Conservation (phyloP, 2,888 invertebrate genomes). For the Oconnorella tubifera region DNA sequence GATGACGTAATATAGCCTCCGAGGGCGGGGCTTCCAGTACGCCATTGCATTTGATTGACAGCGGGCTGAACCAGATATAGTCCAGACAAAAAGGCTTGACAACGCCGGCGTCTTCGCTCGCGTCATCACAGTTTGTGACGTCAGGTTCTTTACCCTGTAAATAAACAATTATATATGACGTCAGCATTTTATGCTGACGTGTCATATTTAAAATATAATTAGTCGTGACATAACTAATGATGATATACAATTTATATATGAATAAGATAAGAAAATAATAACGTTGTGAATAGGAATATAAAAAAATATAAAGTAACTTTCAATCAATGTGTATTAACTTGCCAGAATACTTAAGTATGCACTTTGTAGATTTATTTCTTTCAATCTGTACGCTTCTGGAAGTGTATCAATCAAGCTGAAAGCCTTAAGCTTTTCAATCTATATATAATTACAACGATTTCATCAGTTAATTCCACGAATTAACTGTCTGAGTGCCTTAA, state of each 20-base stretch:
- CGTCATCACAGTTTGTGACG: slow-evolving; percentile 19
- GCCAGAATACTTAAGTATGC: background rate
- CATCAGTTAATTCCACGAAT: no score
- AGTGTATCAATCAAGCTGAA: background rate
- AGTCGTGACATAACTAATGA: no score
- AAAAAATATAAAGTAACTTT: no score
- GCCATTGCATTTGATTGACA: slow-evolving; percentile 1
- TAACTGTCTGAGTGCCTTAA: no score
- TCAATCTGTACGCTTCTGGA: background rate
- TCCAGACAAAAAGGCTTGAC: slow-evolving; percentile 9
- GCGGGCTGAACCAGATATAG: slow-evolving; percentile 15
- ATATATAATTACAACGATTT: no score
- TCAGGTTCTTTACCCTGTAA: slow-evolving; percentile 11
- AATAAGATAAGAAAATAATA: no score
- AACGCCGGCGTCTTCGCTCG: slow-evolving; percentile 3
- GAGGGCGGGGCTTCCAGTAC: slow-evolving; percentile 12
- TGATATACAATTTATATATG: no score
- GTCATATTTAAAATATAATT: no score
- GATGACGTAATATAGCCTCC: slow-evolving; percentile 6
- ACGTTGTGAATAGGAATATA: no score
- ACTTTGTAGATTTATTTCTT: background rate
- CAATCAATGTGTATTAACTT: background rate
- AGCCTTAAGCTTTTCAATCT: background rate
- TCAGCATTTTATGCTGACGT: no score
- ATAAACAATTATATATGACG: no score